Base-by-base conservation (phyloP, 1,140 invertebrate species). In the Linepithema humile region DNA sequence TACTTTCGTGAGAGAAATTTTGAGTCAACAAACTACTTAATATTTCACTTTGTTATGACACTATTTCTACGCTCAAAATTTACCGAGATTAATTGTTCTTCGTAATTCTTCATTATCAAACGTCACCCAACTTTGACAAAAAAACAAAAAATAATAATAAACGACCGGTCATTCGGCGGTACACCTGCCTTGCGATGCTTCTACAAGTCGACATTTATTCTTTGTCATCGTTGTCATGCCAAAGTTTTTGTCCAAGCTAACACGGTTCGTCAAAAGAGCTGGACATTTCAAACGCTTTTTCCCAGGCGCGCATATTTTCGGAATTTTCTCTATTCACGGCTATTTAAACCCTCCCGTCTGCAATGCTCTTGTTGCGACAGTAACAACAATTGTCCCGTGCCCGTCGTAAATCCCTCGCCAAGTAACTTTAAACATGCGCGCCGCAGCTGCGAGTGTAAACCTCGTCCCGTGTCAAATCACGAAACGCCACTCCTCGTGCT, bases 381-480 rank as follows among this genome's bases (percentile, higher is more conserved):
- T 80, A 80, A 80, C 75, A 78, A 78, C 75, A 80, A 80, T 80
- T 64, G 75, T 80, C 64, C 75, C 64, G 62, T 17, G 38, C 75
- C 48, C 64, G 75, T 78, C 62, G 75, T 80, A 80, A 80, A 80
- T 80, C 75, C 75, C 75, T 80, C 64, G 64, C 75, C 75, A 80
- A 80, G 75, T 80, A 80, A 80, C 75, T 80, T 80, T 70, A 80
- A 80, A 80, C 75, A 80, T 69, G 75, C 75, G 75, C 75, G 75
- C 75, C 75, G 64, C 75, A 80, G 75, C 64, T 80, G 75, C 64
- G 75, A 80, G 64, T 80, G 64, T 70, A 80, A 80, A 80, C 64
- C 75, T 80, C 64, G 64, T 80, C 48, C 64, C 64, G 50, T 53
- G 64, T 80, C 75, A 80, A 80, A 80, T 80, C 75, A 80, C 64